These are phyloP conservation scores for Aporrectodea caliginosa DNA, from an alignment of 1,140 invertebrate species.

Conservation along the genomic window DNA sequence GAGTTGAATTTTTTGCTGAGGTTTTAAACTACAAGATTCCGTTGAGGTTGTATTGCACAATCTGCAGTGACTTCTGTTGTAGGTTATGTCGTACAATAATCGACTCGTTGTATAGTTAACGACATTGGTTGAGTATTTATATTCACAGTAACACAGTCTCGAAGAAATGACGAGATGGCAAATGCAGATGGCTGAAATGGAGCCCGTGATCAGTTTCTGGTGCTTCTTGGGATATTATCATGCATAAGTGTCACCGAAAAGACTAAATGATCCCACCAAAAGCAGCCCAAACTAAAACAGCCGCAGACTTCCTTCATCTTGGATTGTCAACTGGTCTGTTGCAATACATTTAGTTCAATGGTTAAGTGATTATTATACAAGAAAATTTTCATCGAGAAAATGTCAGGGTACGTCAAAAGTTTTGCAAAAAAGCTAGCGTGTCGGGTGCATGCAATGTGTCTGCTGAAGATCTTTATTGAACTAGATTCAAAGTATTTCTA, in stretches of 20 bases:
- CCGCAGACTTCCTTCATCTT: neutral
- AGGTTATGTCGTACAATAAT: too few species aligned
- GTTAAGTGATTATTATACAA: neutral
- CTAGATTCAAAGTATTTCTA: too few species aligned
- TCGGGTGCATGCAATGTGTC: too few species aligned
- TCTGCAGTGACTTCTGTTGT: too few species aligned
- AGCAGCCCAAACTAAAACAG: constrained; percentile 1
- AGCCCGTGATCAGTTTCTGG: neutral
- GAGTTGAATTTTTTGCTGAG: too few species aligned
- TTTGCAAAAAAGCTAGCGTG: too few species aligned
- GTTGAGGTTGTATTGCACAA: too few species aligned
- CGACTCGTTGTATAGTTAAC: too few species aligned
- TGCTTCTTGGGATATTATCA: neutral
- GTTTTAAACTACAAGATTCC: too few species aligned
- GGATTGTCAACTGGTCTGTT: constrained; percentile 6
- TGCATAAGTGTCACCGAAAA: neutral
- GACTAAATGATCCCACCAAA: neutral
- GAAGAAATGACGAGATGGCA: neutral
- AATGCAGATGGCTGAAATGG: neutral
- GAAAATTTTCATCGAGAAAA: neutral
- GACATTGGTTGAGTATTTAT: too few species aligned
- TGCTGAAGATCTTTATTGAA: too few species aligned
- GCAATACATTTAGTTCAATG: constrained; percentile 13
- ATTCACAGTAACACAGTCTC: neutral
- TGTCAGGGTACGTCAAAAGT: neutral